phyloP scores from a whole-genome alignment of 2,888 invertebrate genomes.

The Endotricha flammealis region DNA sequence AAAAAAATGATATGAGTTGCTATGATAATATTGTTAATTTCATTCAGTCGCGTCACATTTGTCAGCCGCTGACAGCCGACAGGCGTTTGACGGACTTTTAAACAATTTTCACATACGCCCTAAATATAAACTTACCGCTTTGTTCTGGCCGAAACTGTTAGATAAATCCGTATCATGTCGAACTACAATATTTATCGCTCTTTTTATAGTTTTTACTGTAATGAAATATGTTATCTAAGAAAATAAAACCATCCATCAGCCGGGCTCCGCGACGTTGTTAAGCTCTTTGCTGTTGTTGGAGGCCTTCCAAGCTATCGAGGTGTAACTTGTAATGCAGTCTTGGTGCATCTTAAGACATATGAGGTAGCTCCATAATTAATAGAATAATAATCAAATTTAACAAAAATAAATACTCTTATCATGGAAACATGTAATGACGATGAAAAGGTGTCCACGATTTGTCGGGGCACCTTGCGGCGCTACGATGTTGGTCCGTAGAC shows the following conservation, averaged over 20 bases:
- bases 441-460: too few relatives aligned
- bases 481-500: too few relatives aligned
- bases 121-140: constrained; percentile 15
- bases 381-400: too few relatives aligned
- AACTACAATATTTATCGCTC: constrained; percentile 50
- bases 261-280: constrained; percentile 37
- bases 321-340: constrained; percentile 20
- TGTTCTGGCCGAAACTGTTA: constrained; percentile 27
- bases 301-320: constrained; percentile 46
- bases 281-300: constrained; percentile 56
- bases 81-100: constrained; percentile 10
- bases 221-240: constrained; percentile 60
- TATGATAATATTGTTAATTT: constrained; percentile 3
- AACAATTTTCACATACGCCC: constrained; percentile 3
- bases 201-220: constrained; percentile 48
- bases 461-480: too few relatives aligned
- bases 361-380: too few relatives aligned
- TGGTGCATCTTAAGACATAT: too few relatives aligned
- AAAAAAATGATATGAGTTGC: not conserved
- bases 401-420: too few relatives aligned
- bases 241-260: constrained; percentile 38
- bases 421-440: too few relatives aligned
- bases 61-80: constrained; percentile 11
- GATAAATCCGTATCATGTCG: constrained; percentile 42
- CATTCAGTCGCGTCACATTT: constrained; percentile 13